Percentiles rank a stretch among this genome's conserved stretches.
These are phyloP conservation scores for Porites australiensis DNA, from an alignment of 64 coral and sea anemone species.

Conservation along the genomic window DNA sequence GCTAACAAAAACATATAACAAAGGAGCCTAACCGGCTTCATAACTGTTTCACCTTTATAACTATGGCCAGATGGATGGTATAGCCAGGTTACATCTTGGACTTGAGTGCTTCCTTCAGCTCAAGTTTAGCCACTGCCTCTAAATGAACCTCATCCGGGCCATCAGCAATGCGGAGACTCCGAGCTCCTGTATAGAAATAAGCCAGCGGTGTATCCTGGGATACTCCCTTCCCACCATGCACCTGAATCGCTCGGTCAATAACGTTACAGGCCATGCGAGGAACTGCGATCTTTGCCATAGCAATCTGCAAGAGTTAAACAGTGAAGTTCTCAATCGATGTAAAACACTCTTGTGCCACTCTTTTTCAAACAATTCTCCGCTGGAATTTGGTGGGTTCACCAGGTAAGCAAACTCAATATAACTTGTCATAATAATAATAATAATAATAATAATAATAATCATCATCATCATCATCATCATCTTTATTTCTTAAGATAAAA, in stretches of 20 bases:
- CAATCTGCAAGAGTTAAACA: slow-evolving; percentile 65
- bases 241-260: slow-evolving; percentile 90
- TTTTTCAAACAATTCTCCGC: not conserved
- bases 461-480: too few species aligned
- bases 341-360: too few species aligned
- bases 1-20: too few species aligned
- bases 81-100: slow-evolving; percentile 42
- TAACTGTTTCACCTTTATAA: too few species aligned
- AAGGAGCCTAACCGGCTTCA: too few species aligned
- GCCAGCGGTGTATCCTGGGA: slow-evolving; percentile 92
- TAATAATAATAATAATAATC: too few species aligned
- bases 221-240: slow-evolving; percentile 94
- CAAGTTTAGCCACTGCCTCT: slow-evolving; percentile 86
- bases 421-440: too few species aligned
- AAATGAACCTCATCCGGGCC: slow-evolving; percentile 98
- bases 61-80: too few species aligned
- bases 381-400: too few species aligned
- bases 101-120: slow-evolving; percentile 81
- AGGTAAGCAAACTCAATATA: too few species aligned
- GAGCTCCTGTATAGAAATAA: slow-evolving; percentile 53
- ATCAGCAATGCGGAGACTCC: slow-evolving; percentile 92
- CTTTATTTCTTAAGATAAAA: too few species aligned
- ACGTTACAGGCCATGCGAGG: slow-evolving; percentile 87
- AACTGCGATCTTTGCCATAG: slow-evolving; percentile 89
- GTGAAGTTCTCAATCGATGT: too few species aligned